Evolutionary conservation across 2,797 vertebrate species (phyloP).

Genomic region (Chelonia mydas): DNA sequence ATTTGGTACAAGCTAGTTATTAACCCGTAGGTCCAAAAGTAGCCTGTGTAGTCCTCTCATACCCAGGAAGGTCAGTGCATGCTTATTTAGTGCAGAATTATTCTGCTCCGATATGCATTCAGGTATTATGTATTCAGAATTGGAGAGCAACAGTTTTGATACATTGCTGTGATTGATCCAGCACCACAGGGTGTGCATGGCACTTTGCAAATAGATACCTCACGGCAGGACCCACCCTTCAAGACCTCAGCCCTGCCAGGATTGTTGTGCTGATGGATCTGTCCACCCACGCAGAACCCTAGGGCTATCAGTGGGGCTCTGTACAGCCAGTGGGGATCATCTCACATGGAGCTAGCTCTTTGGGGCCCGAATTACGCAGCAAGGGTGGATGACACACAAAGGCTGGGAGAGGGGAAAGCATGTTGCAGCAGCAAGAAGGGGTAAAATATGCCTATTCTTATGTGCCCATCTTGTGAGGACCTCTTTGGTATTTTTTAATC

Average conservation of each 20-base stretch:
- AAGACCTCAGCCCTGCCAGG: neutral
- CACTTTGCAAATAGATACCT: neutral
- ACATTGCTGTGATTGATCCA: neutral
- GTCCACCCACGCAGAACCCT: too few relatives aligned
- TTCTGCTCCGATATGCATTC: neutral
- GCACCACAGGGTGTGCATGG: neutral
- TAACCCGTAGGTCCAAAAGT: slow-evolving; percentile 11
- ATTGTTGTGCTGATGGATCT: too few relatives aligned
- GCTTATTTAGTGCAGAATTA: neutral
- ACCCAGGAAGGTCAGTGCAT: neutral
- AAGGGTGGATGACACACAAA: too few relatives aligned
- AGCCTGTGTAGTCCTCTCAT: neutral
- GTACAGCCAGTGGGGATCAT: too few relatives aligned
- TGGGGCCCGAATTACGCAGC: too few relatives aligned
- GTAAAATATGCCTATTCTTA: neutral
- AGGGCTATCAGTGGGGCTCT: too few relatives aligned
- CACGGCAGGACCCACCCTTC: neutral
- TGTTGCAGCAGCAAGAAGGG: neutral
- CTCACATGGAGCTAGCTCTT: too few relatives aligned
- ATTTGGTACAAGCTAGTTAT: slow-evolving; percentile 25
- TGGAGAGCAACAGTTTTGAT: neutral
- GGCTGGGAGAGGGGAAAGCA: neutral
- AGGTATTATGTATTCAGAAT: neutral
- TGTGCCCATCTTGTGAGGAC: neutral
- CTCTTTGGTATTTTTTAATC: neutral